Evolutionary conservation across 2,113 vertebrate genomes (phyloP).

Genomic region (Podilymbus podiceps): DNA sequence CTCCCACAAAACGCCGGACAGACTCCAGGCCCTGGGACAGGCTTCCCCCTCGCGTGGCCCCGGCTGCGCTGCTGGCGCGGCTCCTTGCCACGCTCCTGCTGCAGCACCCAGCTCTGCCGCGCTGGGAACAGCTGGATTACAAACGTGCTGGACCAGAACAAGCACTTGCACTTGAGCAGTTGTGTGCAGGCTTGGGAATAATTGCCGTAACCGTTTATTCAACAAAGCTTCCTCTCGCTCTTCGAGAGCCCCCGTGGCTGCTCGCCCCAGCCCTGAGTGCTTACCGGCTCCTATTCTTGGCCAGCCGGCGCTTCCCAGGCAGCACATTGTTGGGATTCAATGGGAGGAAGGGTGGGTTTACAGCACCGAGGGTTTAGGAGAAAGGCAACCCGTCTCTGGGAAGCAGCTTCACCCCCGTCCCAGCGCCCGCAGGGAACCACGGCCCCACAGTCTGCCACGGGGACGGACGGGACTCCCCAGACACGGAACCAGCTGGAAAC

Average conservation of each 20-base stretch:
- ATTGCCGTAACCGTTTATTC: neutral
- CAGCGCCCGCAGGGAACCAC: neutral
- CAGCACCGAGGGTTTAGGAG: neutral
- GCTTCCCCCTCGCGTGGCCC: rapidly evolving
- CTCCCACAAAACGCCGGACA: neutral
- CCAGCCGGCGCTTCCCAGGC: conserved; percentile 1
- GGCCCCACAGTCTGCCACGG: neutral
- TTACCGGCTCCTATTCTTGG: conserved; percentile 37
- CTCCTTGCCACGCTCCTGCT: neutral
- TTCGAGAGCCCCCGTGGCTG: neutral
- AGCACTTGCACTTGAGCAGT: rapidly evolving
- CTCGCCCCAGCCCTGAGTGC: neutral
- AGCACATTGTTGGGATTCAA: conserved; percentile 63
- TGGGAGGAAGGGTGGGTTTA: conserved; percentile 65
- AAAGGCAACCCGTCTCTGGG: neutral
- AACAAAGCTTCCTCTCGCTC: neutral
- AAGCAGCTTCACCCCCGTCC: neutral
- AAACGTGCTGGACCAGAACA: neutral
- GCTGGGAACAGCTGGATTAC: neutral
- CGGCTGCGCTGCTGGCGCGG: rapidly evolving
- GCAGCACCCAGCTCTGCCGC: rapidly evolving
- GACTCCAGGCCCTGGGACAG: neutral
- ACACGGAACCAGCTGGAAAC: neutral
- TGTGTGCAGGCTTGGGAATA: neutral
- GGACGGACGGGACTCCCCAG: rapidly evolving